Percentiles rank a stretch among this genome's conserved stretches.
Conservation (phyloP, 2,888 invertebrate species). For the Luperina nickerlii region DNA sequence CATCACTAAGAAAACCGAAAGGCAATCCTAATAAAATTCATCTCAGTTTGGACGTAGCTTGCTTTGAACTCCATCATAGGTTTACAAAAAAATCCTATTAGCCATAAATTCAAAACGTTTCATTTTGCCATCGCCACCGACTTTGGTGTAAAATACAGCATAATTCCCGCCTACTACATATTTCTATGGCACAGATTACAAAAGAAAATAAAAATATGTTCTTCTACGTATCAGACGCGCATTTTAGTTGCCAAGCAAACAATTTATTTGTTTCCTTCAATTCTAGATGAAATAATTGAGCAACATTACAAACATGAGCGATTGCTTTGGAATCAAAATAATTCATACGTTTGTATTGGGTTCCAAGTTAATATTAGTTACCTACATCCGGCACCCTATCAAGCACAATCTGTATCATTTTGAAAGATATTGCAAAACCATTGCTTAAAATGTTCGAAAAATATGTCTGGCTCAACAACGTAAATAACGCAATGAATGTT, state of each 20-base stretch:
- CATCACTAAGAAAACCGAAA: background rate
- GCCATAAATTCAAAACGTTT: conserved; percentile 52
- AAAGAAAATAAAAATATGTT: conserved; percentile 32
- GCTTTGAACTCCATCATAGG: conserved; percentile 37
- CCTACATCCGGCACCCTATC: background rate
- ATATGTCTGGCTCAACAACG: too few relatives aligned
- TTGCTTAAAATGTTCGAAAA: background rate
- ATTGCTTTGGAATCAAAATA: conserved; percentile 1
- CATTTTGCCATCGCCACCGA: conserved; percentile 44
- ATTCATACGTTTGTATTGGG: background rate
- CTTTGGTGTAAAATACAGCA: conserved; percentile 44
- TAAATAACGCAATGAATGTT: too few relatives aligned
- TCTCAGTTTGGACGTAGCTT: conserved; percentile 2
- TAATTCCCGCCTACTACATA: conserved; percentile 43
- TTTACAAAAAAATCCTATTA: conserved; percentile 44
- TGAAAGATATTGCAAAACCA: background rate
- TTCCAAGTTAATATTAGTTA: background rate
- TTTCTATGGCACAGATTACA: conserved; percentile 32
- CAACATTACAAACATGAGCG: background rate
- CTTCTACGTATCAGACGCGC: background rate
- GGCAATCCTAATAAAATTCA: conserved; percentile 5
- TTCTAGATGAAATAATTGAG: conserved; percentile 2
- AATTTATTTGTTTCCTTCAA: background rate
- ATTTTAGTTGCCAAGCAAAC: conserved; percentile 12
- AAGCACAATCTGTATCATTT: background rate